Evolutionary conservation across 2,113 vertebrate genomes (phyloP).

Genomic region (Macheiramphus alcinus): DNA sequence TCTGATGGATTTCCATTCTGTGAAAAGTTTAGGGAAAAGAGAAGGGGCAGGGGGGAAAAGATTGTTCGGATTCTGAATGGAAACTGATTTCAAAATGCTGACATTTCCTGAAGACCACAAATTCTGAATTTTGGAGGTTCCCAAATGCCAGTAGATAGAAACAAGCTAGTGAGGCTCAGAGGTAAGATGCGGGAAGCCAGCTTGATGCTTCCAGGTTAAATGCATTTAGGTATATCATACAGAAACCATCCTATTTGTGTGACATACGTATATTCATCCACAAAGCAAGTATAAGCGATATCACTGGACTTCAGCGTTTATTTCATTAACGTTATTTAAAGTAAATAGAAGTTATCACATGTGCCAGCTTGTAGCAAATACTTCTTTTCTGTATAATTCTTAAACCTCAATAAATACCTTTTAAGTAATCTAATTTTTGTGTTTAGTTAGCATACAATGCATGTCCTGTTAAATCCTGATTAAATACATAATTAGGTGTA

Average conservation of each 20-base stretch:
- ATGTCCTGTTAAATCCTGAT: conserved; percentile 28
- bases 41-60: fast-evolving
- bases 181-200: not conserved
- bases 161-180: not conserved
- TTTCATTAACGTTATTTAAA: not conserved
- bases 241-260: not conserved
- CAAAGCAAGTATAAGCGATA: not conserved
- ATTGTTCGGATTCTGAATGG: not conserved
- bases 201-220: not conserved
- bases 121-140: not conserved
- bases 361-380: not conserved
- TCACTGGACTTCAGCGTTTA: not conserved
- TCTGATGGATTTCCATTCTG: not conserved
- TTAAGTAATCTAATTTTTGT: conserved; percentile 1
- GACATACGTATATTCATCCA: not conserved
- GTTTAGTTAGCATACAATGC: conserved; percentile 22
- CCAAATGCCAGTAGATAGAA: not conserved
- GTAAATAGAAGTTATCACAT: not conserved
- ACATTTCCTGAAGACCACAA: not conserved
- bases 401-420: not conserved
- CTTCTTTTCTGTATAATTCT: not conserved
- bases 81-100: not conserved
- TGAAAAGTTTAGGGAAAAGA: not conserved
- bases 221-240: not conserved
- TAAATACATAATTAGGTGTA: conserved; percentile 54